Conservation (phyloP, 2,113 vertebrate species). For the Petaurus breviceps region DNA sequence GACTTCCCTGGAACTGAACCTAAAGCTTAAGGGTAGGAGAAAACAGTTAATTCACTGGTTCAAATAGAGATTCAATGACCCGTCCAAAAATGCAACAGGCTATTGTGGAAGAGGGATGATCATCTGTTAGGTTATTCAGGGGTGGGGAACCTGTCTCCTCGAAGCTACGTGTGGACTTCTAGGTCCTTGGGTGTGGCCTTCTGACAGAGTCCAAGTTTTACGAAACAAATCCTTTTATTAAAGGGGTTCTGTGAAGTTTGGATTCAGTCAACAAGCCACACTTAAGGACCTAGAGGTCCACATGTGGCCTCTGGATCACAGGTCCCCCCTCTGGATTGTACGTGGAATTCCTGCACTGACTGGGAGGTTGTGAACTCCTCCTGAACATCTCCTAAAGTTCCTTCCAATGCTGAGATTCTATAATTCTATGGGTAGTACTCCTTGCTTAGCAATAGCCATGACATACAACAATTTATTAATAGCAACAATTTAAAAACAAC, state of each 20-base stretch:
- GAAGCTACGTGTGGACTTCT: no score
- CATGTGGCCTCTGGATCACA: background rate
- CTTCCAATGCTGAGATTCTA: slow-evolving; percentile 36
- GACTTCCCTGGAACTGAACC: background rate
- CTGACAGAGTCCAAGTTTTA: no score
- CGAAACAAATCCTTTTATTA: no score
- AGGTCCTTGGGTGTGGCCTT: no score
- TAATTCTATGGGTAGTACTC: slow-evolving; percentile 24
- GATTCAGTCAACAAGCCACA: background rate
- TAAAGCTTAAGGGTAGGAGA: background rate
- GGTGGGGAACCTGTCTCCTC: no score
- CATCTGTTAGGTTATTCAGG: no score
- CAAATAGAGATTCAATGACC: background rate
- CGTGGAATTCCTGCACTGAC: background rate
- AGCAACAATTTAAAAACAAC: slow-evolving; percentile 35
- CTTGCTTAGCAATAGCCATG: background rate
- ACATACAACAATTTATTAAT: background rate
- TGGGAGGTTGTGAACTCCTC: background rate
- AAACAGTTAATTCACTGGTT: background rate
- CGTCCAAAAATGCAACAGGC: background rate
- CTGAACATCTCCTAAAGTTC: slow-evolving; percentile 1
- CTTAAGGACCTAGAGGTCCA: background rate
- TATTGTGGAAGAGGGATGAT: background rate
- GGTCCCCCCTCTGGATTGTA: background rate
- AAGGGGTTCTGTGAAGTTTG: background rate